Base-by-base conservation (phyloP, 2,113 vertebrate species). In the Nymphicus hollandicus region DNA sequence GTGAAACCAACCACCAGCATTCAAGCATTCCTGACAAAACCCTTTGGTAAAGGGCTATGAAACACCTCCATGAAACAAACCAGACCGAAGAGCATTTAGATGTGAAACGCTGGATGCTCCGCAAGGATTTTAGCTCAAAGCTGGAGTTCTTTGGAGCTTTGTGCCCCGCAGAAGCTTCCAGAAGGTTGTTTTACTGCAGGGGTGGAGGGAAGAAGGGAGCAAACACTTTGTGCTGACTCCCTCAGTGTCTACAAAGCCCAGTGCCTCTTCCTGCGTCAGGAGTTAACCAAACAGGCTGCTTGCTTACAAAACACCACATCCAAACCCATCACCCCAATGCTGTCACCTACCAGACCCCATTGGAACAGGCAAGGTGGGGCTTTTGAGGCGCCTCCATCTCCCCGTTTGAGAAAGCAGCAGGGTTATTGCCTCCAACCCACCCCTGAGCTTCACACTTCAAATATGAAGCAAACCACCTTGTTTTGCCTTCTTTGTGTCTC, bases 161-260 rank as follows among this genome's bases (percentile, higher is more conserved):
- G 43, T 39, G 74, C 47, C 68, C 10, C 7, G 5, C 66, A 10
- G 94, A 96, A 97, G 10, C 29, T 97, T 97, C 97, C 29, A 39
- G 97, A 97, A 96, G 90, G 39, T 10, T 31, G 52, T 37, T 81
- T 77, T 28, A 22, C 73, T 35, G 1, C 6, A 41, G 64, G 33
- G 76, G 46, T 47, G 73, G 64, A 27, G 52, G 92, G 52, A 77
- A 69, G 9, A 14, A 60, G 60, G 1, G 47, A 95, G 39, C 77
- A 68, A 93, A 70, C 83, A 31, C 25, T 87, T 71, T 81, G 46
- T 43, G 71, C 35, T 68, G 68, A 68, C 74, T 91, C 83, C 61
- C 64, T 63, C 53, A 6, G 29, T 7, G 60, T 3, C 68, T n/a
- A 7, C 46, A 77, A 82, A 79, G 69, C 65, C 52, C 60, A 35